Evolutionary conservation across 2,888 invertebrate genomes (phyloP).

Genomic region (Loripinus fragilis): DNA sequence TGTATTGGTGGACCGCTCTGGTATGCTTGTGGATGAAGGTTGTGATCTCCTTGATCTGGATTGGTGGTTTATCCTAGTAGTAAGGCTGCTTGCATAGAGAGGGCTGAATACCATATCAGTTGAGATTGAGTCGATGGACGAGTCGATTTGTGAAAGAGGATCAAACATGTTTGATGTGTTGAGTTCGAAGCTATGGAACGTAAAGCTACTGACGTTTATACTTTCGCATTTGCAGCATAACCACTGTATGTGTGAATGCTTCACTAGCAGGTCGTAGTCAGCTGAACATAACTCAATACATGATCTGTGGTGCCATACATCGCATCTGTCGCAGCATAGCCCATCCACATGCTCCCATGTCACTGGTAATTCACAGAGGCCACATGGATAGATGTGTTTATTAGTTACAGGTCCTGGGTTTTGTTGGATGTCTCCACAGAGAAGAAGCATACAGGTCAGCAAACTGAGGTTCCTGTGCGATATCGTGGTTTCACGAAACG

Average conservation of each 20-base stretch:
- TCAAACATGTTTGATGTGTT: slow-evolving; percentile 14
- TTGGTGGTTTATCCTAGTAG: background rate
- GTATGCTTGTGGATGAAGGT: background rate
- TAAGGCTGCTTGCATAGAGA: slow-evolving; percentile 26
- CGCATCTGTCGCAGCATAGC: slow-evolving; percentile 27
- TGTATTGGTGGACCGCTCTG: slow-evolving; percentile 24
- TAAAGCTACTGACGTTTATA: slow-evolving; percentile 38
- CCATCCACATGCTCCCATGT: slow-evolving; percentile 27
- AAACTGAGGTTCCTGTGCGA: background rate
- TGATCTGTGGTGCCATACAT: slow-evolving; percentile 34
- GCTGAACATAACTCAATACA: slow-evolving; percentile 24
- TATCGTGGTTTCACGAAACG: background rate
- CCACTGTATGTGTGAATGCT: slow-evolving; percentile 4
- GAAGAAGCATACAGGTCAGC: background rate
- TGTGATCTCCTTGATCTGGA: background rate
- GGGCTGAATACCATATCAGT: background rate
- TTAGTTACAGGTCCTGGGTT: slow-evolving; percentile 16
- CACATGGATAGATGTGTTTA: slow-evolving; percentile 20
- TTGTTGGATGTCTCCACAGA: slow-evolving; percentile 8
- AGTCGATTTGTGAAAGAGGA: slow-evolving; percentile 22
- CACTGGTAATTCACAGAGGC: slow-evolving; percentile 32
- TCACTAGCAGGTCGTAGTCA: background rate
- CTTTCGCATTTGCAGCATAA: slow-evolving; percentile 40
- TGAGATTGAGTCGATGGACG: slow-evolving; percentile 24
- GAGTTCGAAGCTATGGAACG: slow-evolving; percentile 19